phyloP scores from a whole-genome alignment of 2,797 vertebrate genomes.

The Pseudomugil tenellus region DNA sequence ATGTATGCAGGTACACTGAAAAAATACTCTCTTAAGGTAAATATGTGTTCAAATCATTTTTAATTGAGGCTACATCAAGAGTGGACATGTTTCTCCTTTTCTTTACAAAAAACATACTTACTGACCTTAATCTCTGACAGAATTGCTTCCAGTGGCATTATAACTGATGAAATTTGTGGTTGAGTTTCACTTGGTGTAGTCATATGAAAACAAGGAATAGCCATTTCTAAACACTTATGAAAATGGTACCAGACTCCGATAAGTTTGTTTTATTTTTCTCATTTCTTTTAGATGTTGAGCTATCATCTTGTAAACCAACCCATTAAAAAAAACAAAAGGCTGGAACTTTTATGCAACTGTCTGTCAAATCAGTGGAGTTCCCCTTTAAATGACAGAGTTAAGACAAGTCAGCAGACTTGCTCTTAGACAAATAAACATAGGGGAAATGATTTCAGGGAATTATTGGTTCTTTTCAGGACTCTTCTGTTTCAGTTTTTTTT shows the following conservation, averaged over 20 bases:
- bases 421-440: background rate
- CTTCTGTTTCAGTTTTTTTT: slow-evolving; percentile 5
- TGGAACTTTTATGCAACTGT: background rate
- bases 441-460: slow-evolving; percentile 9
- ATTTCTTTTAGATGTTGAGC: background rate
- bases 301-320: background rate
- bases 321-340: background rate
- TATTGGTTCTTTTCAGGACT: slow-evolving; percentile 35
- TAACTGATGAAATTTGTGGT: no score
- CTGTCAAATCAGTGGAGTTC: background rate
- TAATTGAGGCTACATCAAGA: background rate
- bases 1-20: no score
- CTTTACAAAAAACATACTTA: background rate
- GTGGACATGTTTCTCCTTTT: background rate
- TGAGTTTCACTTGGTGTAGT: no score
- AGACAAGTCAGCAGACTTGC: slow-evolving; percentile 3
- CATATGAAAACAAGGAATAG: no score
- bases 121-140: background rate
- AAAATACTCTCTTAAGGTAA: no score
- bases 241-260: no score
- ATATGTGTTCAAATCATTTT: no score
- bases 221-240: no score
- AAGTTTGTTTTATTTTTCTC: no score
- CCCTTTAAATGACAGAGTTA: background rate
- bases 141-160: no score